phyloP scores from a whole-genome alignment of 2,888 invertebrate genomes.

The Ornithoptera priamus region DNA sequence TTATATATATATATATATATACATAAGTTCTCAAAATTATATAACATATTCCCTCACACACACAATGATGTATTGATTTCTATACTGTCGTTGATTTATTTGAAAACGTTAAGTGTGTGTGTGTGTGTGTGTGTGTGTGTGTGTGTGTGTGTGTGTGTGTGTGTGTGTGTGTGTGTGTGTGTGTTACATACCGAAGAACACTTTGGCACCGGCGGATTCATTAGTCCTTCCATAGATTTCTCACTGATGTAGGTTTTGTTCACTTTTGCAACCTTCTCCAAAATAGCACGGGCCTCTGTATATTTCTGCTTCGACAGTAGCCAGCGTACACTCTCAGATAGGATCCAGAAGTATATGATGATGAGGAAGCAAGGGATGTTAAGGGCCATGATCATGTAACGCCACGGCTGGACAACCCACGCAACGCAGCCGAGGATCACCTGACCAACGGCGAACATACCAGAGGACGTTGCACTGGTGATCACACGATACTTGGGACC shows the following conservation, averaged over 20 bases:
- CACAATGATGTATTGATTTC: no score
- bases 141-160: no score
- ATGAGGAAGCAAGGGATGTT: slow-evolving; percentile 85
- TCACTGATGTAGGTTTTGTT: slow-evolving; percentile 81
- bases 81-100: no score
- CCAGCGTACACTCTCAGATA: slow-evolving; percentile 87
- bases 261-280: slow-evolving; percentile 81
- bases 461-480: slow-evolving; percentile 83
- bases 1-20: no score
- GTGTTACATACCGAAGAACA: background rate
- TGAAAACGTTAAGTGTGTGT: no score
- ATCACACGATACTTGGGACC: slow-evolving; percentile 86
- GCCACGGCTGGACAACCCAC: slow-evolving; percentile 85
- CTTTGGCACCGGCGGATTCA: slow-evolving; percentile 43
- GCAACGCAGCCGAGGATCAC: slow-evolving; percentile 83
- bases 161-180: no score
- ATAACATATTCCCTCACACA: no score
- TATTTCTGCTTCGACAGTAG: slow-evolving; percentile 83
- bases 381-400: slow-evolving; percentile 81
- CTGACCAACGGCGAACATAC: slow-evolving; percentile 87
- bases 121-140: no score
- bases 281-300: slow-evolving; percentile 80
- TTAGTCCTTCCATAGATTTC: slow-evolving; percentile 67
- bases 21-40: no score
- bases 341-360: slow-evolving; percentile 83